Percentiles rank a stretch among this genome's conserved stretches.
Evolutionary conservation across 2,888 invertebrate genomes (phyloP).

Genomic region (Seladonia tumulorum): DNA sequence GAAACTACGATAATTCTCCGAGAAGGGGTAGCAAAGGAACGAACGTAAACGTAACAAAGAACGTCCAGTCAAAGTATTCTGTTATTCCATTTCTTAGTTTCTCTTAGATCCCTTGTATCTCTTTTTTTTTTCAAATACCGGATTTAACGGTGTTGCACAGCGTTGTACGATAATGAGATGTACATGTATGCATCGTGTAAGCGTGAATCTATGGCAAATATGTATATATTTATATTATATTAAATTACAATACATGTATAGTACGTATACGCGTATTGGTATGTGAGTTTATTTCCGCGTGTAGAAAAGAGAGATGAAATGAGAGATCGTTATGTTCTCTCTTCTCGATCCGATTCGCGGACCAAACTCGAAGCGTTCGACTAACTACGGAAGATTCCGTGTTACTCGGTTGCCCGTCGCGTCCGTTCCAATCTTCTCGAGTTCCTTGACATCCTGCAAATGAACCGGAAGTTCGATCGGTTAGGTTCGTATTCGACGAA

Average conservation of each 20-base stretch:
- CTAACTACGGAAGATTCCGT: not conserved
- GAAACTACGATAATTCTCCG: not conserved
- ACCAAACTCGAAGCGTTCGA: not conserved
- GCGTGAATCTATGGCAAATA: not conserved
- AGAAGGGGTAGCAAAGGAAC: not conserved
- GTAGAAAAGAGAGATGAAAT: too few relatives aligned
- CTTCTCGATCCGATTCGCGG: not conserved
- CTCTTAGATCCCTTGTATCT: not conserved
- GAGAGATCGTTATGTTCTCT: not conserved
- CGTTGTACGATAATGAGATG: not conserved
- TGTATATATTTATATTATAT: constrained; percentile 4
- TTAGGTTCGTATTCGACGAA: not conserved
- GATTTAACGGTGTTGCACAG: not conserved
- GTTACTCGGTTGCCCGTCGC: not conserved
- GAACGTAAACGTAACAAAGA: not conserved
- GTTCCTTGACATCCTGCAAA: constrained; percentile 50
- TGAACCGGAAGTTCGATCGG: not conserved
- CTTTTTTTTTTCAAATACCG: not conserved
- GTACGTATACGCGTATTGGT: not conserved
- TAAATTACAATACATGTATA: not conserved
- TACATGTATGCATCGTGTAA: not conserved
- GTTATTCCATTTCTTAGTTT: not conserved
- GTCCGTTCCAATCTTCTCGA: constrained; percentile 18
- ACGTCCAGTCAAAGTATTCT: not conserved
- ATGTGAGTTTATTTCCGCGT: not conserved